Base-by-base conservation (phyloP, 1,140 invertebrate species). In the Brachionus calyciflorus region DNA sequence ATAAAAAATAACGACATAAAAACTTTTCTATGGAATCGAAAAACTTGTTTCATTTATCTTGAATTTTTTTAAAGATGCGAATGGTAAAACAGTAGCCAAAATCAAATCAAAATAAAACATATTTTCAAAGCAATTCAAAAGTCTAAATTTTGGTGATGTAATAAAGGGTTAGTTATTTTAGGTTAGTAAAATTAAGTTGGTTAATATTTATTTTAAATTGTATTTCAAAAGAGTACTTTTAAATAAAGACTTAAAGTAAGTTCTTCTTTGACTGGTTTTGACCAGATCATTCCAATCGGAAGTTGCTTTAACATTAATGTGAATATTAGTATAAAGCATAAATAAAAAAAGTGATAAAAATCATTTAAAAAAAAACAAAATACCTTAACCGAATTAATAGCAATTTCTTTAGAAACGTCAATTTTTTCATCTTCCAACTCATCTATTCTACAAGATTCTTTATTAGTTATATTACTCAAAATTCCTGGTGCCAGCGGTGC, bases 201-300 rank as follows among this genome's bases (percentile, higher is more conserved):
- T 37, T 37, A 37, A 9, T 37, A 37, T 5, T 37, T 37, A 37
- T 3, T 37, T 3, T 37, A 37, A 5, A 5, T 37, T 37, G 10
- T n/a, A 28, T 33, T 14, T 37, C 33, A 60, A 60, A n/a, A 4
- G 14, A 30, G 24, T 73, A 73, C 69, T 73, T 73, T 73, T 30
- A 73, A 21, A 49, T 51, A 21, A 77, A 57, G 57, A 65, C 57
- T 33, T 63, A 78, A 73, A 60, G 28, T 77, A 63, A n/a, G 53
- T 80, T 81, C 80, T 82, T 82, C 77, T 81, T 77, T 44, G 78
- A 79, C 79, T 81, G 82, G 77, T 80, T 77, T 80, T 81, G 77
- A 77, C 80, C 79, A 79, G 81, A 81, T 77, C 79, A 78, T 57
- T 80, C 79, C 79, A 80, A 81, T 33, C 78, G 78, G 76, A 19